Evolutionary conservation across 2,113 vertebrate genomes (phyloP).

Genomic region (Micromys minutus): DNA sequence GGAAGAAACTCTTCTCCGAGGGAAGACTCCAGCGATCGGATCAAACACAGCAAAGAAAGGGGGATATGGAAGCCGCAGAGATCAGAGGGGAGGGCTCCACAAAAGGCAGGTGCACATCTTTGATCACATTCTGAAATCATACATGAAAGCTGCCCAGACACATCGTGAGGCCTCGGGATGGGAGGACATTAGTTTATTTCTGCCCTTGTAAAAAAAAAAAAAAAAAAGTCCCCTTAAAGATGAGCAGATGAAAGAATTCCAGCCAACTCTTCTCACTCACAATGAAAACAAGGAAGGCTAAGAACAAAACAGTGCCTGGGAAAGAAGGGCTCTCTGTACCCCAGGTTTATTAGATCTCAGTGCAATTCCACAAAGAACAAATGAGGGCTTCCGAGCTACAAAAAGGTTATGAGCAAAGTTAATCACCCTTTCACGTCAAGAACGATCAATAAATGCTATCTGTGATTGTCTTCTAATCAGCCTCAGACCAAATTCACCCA

Average conservation of each 20-base stretch:
- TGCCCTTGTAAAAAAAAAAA: neutral
- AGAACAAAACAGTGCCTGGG: neutral
- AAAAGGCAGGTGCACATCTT: neutral
- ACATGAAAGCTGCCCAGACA: neutral
- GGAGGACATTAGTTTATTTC: neutral
- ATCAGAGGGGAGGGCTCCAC: neutral
- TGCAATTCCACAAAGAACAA: neutral
- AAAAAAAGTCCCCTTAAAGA: neutral
- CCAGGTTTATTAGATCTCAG: neutral
- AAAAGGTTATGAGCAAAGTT: neutral
- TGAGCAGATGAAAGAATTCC: neutral
- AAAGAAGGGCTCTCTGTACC: neutral
- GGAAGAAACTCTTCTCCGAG: neutral
- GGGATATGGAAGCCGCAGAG: neutral
- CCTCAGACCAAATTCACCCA: neutral
- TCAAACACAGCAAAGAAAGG: neutral
- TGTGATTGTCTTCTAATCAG: neutral
- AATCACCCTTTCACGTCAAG: neutral
- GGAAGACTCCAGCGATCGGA: neutral
- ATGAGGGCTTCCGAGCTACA: too few relatives aligned
- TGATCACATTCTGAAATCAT: neutral
- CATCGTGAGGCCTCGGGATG: neutral
- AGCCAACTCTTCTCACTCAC: neutral
- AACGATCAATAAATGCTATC: neutral
- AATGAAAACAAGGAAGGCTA: neutral